Evolutionary conservation across 2,888 invertebrate genomes (phyloP), one percentile per base, ranked within the genome.

Genomic region (Mactromeris polynyma): DNA sequence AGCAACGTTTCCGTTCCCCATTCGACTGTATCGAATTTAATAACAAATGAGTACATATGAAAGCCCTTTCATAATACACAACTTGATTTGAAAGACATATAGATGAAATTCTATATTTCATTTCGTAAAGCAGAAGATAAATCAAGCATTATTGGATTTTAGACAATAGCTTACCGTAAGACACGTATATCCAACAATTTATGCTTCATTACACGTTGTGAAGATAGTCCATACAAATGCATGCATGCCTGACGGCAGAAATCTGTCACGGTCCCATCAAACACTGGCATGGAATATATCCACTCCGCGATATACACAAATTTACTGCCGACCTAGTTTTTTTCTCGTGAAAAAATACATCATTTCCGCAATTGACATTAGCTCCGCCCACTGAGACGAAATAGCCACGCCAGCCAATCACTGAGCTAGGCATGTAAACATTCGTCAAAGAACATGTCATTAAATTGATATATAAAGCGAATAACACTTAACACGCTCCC

Each of bases 391-490:
- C 33, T 83, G 88, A 89, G 88, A 88, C 90, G 69, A 81, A 31
- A 51, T 83, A 80, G 58, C 83, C 42, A 86, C 82, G 40, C 42
- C 40, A 84, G 77, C 91, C 89, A 91, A 91, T 91, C 86, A 83
- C 42, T 33, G 58, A 6, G n/a, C 3, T 58, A 31, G 83, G 78
- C 46, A 88, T 88, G 88, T 87, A 90, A 88, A 85, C 85, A 81
- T 73, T 82, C 89, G 87, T 89, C 88, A 87, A 86, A 84, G 78
- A 85, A 38, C 79, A 81, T 80, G 87, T 89, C 89, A 89, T 86
- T 89, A 89, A 46, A 89, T 89, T 89, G 89, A 89, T 89, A 89
- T 89, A 89, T 87, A 89, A 88, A 87, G 82, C 88, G 88, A 81
- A 89, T 88, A 90, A 88, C 78, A 87, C 86, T 83, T 85, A 86